Evolutionary conservation across 2,797 vertebrate genomes (phyloP), one percentile per base, ranked within the genome.

Genomic region (Choloepus didactylus): DNA sequence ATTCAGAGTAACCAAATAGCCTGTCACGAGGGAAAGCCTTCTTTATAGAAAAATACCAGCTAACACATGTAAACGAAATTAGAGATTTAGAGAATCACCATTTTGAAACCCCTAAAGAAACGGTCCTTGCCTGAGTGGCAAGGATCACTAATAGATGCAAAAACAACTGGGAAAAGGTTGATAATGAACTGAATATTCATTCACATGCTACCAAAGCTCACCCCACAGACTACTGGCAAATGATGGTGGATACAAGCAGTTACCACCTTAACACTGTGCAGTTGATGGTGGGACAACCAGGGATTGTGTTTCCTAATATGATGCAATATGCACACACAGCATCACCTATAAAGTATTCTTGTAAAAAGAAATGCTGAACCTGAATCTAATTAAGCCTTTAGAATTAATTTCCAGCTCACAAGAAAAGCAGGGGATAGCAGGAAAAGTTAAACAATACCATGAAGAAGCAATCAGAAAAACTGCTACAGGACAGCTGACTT

Each of bases 101-200:
- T 77, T 85, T 67, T 95, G 64, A 93, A 96, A 84, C 29, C 3
- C 12, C 77, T 82, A 92, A 69, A 51, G 56, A 97, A 91, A 80
- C 76, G 77, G 46, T 56, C 6, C n/a, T 44, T 44, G 41, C 51
- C 27, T 87, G 72, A 89, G 73, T 46, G 41, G 41, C 25, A 51
- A 89, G 41, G 31, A 84, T 81, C 25, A 51, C 46, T 77, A 73
- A 69, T 35, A 29, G 77, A 76, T 44, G n/a, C 38, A 89, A 64
- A 87, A 93, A 92, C 54, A 64, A 86, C 1, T 29, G 14, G 6
- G 18, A 54, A 89, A 89, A 87, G 6, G 11, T 21, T 69, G 29
- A 49, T n/a, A 49, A 66, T 8, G 35, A 94, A 87, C 15, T 27
- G 31, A 51, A 82, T 31, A 51, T n/a, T 56, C 29, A 51, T 38